Conservation (phyloP, 53 echinoderm and acorn worm genomes). For the Holothuria scabra region DNA sequence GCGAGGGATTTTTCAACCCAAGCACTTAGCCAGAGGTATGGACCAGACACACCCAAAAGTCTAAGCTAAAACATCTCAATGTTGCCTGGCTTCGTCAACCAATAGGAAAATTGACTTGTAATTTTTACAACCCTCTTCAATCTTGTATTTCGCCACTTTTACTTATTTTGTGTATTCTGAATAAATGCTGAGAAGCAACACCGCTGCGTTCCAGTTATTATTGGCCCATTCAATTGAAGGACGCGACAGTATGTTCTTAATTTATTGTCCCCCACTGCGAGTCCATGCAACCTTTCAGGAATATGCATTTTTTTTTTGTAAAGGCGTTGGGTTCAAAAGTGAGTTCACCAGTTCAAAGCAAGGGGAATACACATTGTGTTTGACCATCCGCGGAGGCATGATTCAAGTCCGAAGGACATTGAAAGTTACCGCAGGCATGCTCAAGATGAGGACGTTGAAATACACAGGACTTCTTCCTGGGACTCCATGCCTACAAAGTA, state of each 20-base stretch:
- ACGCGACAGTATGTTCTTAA: slow-evolving; percentile 13
- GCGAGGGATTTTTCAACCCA: too few species aligned
- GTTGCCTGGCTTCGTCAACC: too few species aligned
- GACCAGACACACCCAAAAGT: too few species aligned
- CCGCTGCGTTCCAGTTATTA: too few species aligned
- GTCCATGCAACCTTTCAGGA: background rate
- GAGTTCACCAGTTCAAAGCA: slow-evolving; percentile 11
- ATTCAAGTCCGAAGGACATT: slow-evolving; percentile 40
- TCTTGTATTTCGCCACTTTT: too few species aligned
- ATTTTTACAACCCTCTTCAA: too few species aligned
- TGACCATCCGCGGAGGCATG: slow-evolving; percentile 56
- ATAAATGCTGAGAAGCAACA: too few species aligned
- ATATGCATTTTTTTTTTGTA: slow-evolving; percentile 1
- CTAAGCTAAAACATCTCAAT: too few species aligned
- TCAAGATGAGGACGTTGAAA: background rate
- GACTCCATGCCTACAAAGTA: background rate
- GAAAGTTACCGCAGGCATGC: slow-evolving; percentile 42
- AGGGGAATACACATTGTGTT: slow-evolving; percentile 50
- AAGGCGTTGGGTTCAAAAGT: slow-evolving; percentile 12
- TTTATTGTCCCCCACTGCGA: background rate
- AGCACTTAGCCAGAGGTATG: too few species aligned
- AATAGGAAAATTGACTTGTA: too few species aligned
- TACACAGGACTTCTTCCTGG: background rate
- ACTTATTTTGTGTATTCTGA: too few species aligned
- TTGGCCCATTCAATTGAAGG: too few species aligned